Percentiles rank a stretch among this genome's conserved stretches.
Conservation (phyloP, 2,888 invertebrate genomes). For the Microctonus hyperodae region DNA sequence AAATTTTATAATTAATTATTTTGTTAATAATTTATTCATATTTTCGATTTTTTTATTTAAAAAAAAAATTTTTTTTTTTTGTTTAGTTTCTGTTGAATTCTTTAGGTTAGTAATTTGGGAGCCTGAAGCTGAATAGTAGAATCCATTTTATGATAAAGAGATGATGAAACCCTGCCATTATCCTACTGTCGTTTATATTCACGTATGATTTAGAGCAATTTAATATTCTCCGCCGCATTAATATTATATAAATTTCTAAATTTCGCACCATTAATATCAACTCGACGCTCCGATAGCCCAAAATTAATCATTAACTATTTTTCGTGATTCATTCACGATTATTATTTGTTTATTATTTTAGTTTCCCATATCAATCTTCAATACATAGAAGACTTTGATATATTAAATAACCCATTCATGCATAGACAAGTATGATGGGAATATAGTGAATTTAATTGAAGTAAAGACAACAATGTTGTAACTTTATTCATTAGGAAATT, state of each 20-base stretch:
- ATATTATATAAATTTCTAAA: not conserved
- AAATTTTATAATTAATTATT: constrained; percentile 16
- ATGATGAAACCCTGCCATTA: constrained; percentile 28
- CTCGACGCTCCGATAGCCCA: not conserved
- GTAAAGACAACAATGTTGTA: constrained; percentile 18
- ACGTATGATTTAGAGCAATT: not conserved
- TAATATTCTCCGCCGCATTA: not conserved
- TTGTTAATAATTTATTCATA: not conserved
- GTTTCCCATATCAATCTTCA: constrained; percentile 30
- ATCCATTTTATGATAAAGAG: not conserved
- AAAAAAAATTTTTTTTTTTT: not conserved
- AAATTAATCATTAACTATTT: not conserved
- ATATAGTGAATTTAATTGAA: constrained; percentile 11
- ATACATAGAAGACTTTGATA: constrained; percentile 33
- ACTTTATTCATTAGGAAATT: not conserved
- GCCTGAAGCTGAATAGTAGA: constrained; percentile 35
- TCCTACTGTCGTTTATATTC: constrained; percentile 24
- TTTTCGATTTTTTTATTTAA: not conserved
- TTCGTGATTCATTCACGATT: constrained; percentile 11
- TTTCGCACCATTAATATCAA: not conserved
- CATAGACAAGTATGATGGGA: constrained; percentile 30
- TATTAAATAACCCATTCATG: constrained; percentile 40
- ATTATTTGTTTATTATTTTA: constrained; percentile 12
- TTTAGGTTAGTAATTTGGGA: constrained; percentile 37
- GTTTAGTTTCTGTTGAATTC: too few relatives aligned